Base-by-base conservation (phyloP, 2,888 invertebrate genomes). In the Xylocampa areola region DNA sequence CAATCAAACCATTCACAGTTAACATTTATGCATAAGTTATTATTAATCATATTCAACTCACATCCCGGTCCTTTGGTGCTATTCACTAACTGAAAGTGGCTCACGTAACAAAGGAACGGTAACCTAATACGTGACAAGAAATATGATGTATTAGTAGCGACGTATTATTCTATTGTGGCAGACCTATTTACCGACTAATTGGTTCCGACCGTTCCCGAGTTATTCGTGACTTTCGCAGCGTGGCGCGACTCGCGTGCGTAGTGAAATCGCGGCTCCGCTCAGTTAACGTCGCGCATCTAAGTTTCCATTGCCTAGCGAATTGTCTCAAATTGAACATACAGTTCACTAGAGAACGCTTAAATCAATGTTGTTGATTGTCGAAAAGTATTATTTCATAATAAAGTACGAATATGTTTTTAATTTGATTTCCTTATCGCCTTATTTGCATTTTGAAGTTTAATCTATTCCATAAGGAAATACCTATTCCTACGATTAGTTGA, bases 41-140 rank as follows among this genome's bases (percentile, higher is more conserved):
- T 91, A 92, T 91, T 92, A 92, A 93, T 91, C 73, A 88, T 86
- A 94, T 94, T 92, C 93, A 65, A 76, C 84, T 83, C 93, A 89
- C 92, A 93, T 81, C 78, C 68, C 73, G 72, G 82, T 88, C 85
- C 86, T 87, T 83, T 82, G 84, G 80, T 81, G 85, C 89, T 87
- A 87, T 91, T 88, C 89, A 88, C 87, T 88, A 85, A 82, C 91
- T 85, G 91, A 92, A 93, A 92, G 93, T 93, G 87, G 91, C 88
- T 86, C 93, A 90, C 93, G 92, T 91, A 90, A 92, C 90, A 90
- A 91, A 87, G 88, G 89, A 91, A 90, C 92, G 89, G 93, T 92
- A 91, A 91, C 89, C 86, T 80, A 84, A 87, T 88, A 94, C 93
- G 93, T 94, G 93, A 92, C 86, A 73, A 86, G 92, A 92, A 92